Percentiles rank a stretch among this genome's conserved stretches.
phyloP scores from a whole-genome alignment of 2,888 invertebrate species.

The Hybos culiciformis region DNA sequence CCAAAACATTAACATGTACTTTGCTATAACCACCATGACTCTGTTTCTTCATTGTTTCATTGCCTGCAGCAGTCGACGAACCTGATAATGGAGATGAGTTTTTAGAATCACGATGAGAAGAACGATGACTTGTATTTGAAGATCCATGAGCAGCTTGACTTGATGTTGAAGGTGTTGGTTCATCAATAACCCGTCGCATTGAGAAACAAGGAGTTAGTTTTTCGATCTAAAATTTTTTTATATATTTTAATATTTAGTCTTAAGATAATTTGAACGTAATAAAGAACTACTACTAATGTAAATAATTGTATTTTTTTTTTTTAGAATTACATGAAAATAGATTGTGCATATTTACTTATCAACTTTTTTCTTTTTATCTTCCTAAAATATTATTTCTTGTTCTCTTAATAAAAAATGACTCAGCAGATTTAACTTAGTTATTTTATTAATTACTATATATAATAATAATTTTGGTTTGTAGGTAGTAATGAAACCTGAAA shows the following conservation, averaged over 20 bases:
- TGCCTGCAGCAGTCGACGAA: background rate
- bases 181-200: background rate
- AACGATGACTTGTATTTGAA: conserved; percentile 25
- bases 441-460: too few relatives aligned
- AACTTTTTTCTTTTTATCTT: too few relatives aligned
- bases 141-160: conserved; percentile 15
- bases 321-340: too few relatives aligned
- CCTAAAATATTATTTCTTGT: too few relatives aligned
- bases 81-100: conserved; percentile 31
- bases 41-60: conserved; percentile 21
- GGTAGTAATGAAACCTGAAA: too few relatives aligned
- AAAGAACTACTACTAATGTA: too few relatives aligned
- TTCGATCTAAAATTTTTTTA: conserved; percentile 17
- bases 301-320: too few relatives aligned
- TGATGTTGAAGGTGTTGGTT: background rate
- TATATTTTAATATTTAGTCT: background rate
- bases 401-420: too few relatives aligned
- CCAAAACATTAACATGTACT: conserved; percentile 34
- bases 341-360: too few relatives aligned
- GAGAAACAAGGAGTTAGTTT: conserved; percentile 21
- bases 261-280: too few relatives aligned
- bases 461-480: too few relatives aligned
- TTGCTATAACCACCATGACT: conserved; percentile 28
- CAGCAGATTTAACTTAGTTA: too few relatives aligned
- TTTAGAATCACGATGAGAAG: conserved; percentile 24